Conservation (phyloP, 2,113 vertebrate genomes). For the Daubentonia madagascariensis region DNA sequence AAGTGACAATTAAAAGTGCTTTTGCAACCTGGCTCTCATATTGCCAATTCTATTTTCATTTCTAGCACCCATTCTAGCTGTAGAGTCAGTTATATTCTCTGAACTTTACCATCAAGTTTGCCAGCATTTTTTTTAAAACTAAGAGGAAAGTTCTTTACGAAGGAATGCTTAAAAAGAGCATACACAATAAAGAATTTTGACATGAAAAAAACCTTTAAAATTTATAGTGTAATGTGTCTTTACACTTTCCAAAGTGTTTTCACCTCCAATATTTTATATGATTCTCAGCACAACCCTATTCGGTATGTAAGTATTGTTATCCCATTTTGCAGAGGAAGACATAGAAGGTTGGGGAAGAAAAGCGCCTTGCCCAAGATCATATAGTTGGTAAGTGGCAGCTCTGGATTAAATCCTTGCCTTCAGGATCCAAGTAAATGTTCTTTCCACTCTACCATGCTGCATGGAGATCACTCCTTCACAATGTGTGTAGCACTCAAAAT, state of each 20-base stretch:
- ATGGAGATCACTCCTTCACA: not conserved
- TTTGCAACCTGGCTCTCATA: slow-evolving; percentile 23
- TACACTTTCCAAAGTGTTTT: not conserved
- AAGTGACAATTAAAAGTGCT: not conserved
- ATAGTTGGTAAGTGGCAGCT: not conserved
- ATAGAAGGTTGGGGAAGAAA: not conserved
- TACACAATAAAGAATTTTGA: not conserved
- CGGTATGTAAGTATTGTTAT: not conserved
- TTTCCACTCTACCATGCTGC: not conserved
- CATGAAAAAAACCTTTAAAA: slow-evolving; percentile 26
- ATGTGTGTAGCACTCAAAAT: not conserved
- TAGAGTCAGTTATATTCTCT: not conserved
- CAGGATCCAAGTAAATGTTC: not conserved
- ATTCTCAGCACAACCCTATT: not conserved
- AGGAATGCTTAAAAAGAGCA: not conserved
- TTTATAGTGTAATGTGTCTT: not conserved
- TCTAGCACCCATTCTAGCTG: not conserved
- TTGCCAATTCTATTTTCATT: slow-evolving; percentile 8
- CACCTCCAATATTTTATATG: slow-evolving; percentile 12
- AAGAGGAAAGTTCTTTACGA: slow-evolving; percentile 8
- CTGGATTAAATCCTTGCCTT: not conserved
- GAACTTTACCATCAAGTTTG: not conserved
- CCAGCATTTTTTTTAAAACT: slow-evolving; percentile 48
- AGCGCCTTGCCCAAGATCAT: not conserved
- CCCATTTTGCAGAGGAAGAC: not conserved